Evolutionary conservation across 2,888 invertebrate species (phyloP), one percentile per base, ranked within the genome.

Genomic region (Drosophila fungiperda): DNA sequence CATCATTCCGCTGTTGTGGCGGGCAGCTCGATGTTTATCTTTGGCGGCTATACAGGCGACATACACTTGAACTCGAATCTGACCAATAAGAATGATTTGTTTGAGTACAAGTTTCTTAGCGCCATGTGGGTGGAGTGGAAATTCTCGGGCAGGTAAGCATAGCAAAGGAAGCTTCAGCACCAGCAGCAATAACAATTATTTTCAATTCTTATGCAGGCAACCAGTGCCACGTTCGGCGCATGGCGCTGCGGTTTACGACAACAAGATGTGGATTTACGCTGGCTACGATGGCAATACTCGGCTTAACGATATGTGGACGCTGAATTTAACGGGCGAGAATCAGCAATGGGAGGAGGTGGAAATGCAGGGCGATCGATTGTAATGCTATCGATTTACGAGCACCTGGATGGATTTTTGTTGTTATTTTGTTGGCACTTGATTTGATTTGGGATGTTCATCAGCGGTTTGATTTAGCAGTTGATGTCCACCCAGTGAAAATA

Each of bases 91-190:
- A 99, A 99, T 94, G 99, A 99, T 94, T 93, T 99, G 62, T 98
- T 97, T 92, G 98, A 99, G 91, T 99, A 98, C 92, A 97, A 97
- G 91, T 99, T 99, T 92, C 95, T 96, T 83, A 97, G 96, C 75
- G 98, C 97, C 2, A 98, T 98, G 92, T 99, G 99, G 99, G 95
- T 96, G 36, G 98, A 98, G 90, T 98, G 98, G 98, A 97, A 96
- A 89, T 98, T 98, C 93, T 95, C 95, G 77, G 98, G 98, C 83
- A 96, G 95, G 96, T 97, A 92, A 94, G 95, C 29, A 55, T 40
- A 29, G 17, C 11, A 26, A 54, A 4, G 15, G 9, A 23, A 9
- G 1, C n/a, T 20, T 32, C 15, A 26, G 45, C 38, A 38, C 38
- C 8, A 17, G 9, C 8, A 38, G 38, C 20, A 45, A 45, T 4